These are phyloP conservation scores for Callinectes sapidus DNA, from an alignment of 2,888 invertebrate genomes.

Conservation along the genomic window DNA sequence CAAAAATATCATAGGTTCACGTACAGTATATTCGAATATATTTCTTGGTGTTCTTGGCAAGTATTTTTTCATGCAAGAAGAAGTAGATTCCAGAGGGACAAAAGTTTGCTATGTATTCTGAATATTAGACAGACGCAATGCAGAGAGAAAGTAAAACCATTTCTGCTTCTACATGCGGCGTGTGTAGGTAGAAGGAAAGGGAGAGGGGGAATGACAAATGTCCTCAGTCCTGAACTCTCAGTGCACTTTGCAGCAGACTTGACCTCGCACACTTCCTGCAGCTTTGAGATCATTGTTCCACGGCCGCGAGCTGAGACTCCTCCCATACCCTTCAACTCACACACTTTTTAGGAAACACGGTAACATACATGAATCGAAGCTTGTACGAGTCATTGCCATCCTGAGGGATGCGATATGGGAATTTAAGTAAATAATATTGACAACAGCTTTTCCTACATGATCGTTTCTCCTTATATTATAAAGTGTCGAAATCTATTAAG, in stretches of 20 bases:
- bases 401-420: background rate
- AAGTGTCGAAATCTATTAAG: background rate
- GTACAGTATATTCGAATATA: background rate
- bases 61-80: background rate
- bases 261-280: background rate
- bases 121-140: background rate
- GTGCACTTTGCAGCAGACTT: background rate
- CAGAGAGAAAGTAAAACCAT: background rate
- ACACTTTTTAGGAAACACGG: too few species aligned
- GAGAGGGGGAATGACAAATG: background rate
- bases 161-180: background rate
- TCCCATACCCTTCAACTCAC: too few species aligned
- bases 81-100: background rate
- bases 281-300: too few species aligned
- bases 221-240: background rate
- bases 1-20: too few species aligned
- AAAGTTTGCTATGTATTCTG: background rate
- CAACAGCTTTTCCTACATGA: too few species aligned
- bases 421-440: background rate
- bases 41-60: background rate
- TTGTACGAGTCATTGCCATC: background rate
- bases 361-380: background rate
- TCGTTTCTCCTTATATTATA: too few species aligned
- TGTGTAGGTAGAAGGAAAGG: background rate
- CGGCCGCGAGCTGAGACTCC: too few species aligned